phyloP scores from a whole-genome alignment of 2,888 invertebrate genomes.

The Colostygia pectinataria region DNA sequence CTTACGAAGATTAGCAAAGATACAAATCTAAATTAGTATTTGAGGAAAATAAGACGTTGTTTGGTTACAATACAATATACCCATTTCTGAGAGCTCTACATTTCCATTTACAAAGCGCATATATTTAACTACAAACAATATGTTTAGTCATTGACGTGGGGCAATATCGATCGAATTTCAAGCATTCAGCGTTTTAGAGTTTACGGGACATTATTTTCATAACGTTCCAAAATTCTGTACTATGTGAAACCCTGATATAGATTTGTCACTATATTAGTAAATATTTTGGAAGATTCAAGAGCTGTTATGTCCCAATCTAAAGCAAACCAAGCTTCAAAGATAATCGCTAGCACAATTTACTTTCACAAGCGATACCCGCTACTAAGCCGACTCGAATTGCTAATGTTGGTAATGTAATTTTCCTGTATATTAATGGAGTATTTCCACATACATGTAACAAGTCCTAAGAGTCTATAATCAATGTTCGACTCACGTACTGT shows the following conservation, averaged over 20 bases:
- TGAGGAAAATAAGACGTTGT: too few species aligned
- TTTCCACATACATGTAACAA: conserved; percentile 16
- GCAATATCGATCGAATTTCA: neutral
- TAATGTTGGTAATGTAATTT: conserved; percentile 9
- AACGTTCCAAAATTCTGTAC: neutral
- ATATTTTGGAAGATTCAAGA: neutral
- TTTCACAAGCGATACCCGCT: conserved; percentile 5
- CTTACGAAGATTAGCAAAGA: neutral
- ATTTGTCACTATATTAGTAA: neutral
- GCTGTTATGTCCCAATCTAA: neutral
- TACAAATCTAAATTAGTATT: neutral
- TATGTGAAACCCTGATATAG: too few species aligned
- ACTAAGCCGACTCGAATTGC: conserved; percentile 3
- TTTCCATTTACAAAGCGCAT: too few species aligned
- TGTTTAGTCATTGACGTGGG: neutral
- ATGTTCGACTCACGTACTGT: conserved; percentile 16
- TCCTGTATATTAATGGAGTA: conserved; percentile 11
- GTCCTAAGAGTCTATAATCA: conserved; percentile 6
- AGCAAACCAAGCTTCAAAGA: conserved; percentile 1
- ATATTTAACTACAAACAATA: too few species aligned
- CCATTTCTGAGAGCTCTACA: too few species aligned
- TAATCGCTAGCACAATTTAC: conserved; percentile 5
- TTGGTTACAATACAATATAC: too few species aligned
- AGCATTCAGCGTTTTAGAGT: neutral
- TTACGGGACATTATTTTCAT: neutral